Percentiles rank a stretch among this genome's conserved stretches.
Evolutionary conservation across 2,797 vertebrate genomes (phyloP).

Genomic region (Enteromius fasciolatus): DNA sequence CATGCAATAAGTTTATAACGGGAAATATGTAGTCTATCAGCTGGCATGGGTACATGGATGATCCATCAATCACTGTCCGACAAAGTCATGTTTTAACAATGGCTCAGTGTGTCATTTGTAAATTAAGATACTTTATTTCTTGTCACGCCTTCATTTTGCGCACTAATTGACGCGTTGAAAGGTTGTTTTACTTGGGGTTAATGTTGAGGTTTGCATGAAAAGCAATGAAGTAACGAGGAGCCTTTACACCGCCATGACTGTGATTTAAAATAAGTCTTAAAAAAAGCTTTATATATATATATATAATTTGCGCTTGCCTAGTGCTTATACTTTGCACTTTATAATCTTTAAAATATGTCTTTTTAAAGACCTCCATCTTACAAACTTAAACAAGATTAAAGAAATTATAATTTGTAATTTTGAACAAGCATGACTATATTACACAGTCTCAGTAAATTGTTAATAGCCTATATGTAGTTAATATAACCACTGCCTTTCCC

Average conservation of each 20-base stretch:
- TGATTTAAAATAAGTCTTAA: not conserved
- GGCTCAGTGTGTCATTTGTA: slow-evolving; percentile 43
- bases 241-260: not conserved
- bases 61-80: slow-evolving; percentile 38
- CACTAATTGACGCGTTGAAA: slow-evolving; percentile 41
- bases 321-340: not conserved
- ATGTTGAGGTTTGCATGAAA: slow-evolving; percentile 20
- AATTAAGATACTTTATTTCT: slow-evolving; percentile 51
- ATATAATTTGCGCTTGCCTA: not conserved
- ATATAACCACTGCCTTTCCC: not conserved
- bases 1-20: not conserved
- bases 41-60: not conserved
- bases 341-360: not conserved
- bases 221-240: not conserved
- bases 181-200: not conserved
- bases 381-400: not conserved
- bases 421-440: not conserved
- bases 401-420: not conserved
- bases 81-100: slow-evolving; percentile 25
- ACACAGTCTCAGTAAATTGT: not conserved
- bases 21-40: not conserved
- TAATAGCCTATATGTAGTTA: not conserved
- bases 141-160: slow-evolving; percentile 48
- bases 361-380: not conserved
- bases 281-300: not conserved